Evolutionary conservation across 2,113 vertebrate species (phyloP).

Genomic region (Odobenus rosmarus): DNA sequence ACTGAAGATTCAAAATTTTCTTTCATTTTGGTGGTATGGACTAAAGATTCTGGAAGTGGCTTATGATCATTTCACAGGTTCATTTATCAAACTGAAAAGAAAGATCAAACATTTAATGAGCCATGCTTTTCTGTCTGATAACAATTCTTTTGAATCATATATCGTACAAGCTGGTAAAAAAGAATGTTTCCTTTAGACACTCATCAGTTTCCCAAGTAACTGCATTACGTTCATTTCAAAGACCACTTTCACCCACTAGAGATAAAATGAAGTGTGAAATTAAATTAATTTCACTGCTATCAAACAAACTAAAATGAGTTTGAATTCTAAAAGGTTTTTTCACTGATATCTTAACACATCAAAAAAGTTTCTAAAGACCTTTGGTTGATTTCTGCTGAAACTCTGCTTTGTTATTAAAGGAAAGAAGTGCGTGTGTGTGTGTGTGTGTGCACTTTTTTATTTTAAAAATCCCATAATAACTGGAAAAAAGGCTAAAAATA

Average conservation of each 20-base stretch:
- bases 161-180: constrained; percentile 39
- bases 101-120: constrained; percentile 72
- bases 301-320: constrained; percentile 16
- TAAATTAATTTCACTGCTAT: constrained; percentile 53
- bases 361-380: neutral
- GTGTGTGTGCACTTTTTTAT: neutral
- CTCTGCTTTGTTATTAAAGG: constrained; percentile 8
- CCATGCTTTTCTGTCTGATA: constrained; percentile 46
- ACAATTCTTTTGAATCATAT: constrained; percentile 51
- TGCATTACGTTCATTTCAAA: constrained; percentile 60
- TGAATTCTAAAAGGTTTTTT: neutral
- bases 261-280: constrained; percentile 13
- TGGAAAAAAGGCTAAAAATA: constrained; percentile 62
- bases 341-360: neutral
- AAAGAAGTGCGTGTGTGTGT: neutral
- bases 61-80: constrained; percentile 60
- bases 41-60: constrained; percentile 65
- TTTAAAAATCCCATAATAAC: constrained; percentile 54
- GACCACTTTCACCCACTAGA: constrained; percentile 47
- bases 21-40: neutral
- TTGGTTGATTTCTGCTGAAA: constrained; percentile 42
- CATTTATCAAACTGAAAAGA: constrained; percentile 65
- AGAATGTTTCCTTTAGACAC: constrained; percentile 28
- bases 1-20: neutral
- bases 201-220: constrained; percentile 57